Evolutionary conservation across 2,113 vertebrate species (phyloP).

Genomic region (Lepidothrix coronata): DNA sequence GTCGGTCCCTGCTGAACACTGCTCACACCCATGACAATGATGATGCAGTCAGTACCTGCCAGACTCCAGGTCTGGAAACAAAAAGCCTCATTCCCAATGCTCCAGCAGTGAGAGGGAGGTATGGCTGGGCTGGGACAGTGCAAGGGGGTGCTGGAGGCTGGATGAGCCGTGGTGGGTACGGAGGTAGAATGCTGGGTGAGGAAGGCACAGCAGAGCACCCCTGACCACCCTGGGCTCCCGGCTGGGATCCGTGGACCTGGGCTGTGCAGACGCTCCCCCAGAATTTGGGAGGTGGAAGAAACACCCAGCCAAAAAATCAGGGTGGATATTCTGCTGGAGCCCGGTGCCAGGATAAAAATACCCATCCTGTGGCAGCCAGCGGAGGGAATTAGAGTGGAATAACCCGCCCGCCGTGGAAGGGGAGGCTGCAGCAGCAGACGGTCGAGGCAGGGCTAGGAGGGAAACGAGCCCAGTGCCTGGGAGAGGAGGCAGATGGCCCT

Average conservation of each 20-base stretch:
- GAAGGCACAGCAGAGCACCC: constrained; percentile 18
- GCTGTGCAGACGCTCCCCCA: not conserved
- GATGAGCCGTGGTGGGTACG: fast-evolving
- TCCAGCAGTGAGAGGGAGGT: not conserved
- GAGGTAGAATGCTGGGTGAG: constrained; percentile 26
- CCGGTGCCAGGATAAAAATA: not conserved
- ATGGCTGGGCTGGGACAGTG: fast-evolving
- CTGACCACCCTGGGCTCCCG: not conserved
- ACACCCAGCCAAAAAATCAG: not conserved
- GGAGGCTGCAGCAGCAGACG: not conserved
- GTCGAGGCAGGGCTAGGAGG: not conserved
- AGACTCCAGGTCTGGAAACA: not conserved
- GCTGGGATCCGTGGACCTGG: not conserved
- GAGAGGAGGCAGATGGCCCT: not conserved
- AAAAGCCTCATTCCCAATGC: not conserved
- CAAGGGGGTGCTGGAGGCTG: not conserved
- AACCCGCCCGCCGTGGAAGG: not conserved
- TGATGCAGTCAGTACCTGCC: fast-evolving
- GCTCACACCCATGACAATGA: fast-evolving
- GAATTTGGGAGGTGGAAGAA: not conserved
- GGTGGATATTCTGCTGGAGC: not conserved
- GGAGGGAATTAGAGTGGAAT: constrained; percentile 53
- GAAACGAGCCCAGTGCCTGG: not conserved
- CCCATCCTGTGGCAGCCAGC: not conserved
- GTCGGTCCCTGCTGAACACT: not conserved